Conservation (phyloP, 2,888 invertebrate species). For the Chaetogeoica ovagalla region DNA sequence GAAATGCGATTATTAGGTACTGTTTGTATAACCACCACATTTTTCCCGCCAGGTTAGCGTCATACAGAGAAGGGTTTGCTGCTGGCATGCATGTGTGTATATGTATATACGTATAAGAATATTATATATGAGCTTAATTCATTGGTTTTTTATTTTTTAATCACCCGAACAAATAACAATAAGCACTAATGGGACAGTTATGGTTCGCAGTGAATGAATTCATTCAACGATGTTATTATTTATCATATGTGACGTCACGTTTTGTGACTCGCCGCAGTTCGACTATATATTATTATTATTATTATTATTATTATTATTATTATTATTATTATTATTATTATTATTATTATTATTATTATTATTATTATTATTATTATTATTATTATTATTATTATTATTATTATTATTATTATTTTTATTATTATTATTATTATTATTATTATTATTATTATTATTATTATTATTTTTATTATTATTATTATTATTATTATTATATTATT, state of each 20-base stretch:
- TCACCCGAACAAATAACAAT: conserved; percentile 52
- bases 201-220: conserved; percentile 23
- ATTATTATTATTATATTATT: too few species aligned
- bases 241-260: conserved; percentile 47
- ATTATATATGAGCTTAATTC: conserved; percentile 24
- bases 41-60: conserved; percentile 4
- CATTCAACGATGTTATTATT: conserved; percentile 35
- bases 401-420: too few species aligned
- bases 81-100: background rate
- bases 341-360: too few species aligned
- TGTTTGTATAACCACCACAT: conserved; percentile 3
- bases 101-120: conserved; percentile 8
- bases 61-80: conserved; percentile 37
- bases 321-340: too few species aligned
- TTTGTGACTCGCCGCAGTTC: background rate
- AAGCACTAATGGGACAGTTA: conserved; percentile 1
- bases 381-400: too few species aligned
- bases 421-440: too few species aligned
- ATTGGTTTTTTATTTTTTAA: conserved; percentile 42
- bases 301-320: too few species aligned
- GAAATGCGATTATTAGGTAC: conserved; percentile 38
- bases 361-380: too few species aligned
- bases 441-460: too few species aligned
- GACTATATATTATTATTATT: background rate
- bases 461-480: too few species aligned